Evolutionary conservation across 2,113 vertebrate genomes (phyloP), one percentile per base, ranked within the genome.

Genomic region (Amblyopsis rosae): DNA sequence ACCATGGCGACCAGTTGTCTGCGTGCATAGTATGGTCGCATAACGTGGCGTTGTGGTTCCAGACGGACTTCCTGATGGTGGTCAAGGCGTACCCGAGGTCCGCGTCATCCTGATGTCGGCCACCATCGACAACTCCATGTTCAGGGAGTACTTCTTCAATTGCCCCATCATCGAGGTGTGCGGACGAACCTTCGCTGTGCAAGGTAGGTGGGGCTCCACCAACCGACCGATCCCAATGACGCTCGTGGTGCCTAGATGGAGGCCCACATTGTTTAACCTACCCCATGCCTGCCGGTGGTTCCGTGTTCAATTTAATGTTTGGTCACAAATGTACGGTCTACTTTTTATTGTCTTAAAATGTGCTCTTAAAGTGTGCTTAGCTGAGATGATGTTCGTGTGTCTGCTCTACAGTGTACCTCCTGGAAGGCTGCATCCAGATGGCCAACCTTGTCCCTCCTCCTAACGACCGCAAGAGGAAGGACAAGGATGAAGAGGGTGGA

Each of bases 391-490:
- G 35, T 33, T 8, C 9, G 12, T 53, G 7, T 16, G 83, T n/a
- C 3, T 16, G 75, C 79, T 12, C 32, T 35, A 0, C 89, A 99
- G 98, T 97, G 77, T 99, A 99, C 76, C 98, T 96, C 84, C 87
- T 99, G 80, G 98, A 99, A 76, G 98, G 99, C 45, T 96, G 95
- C 61, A 95, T 99, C 90, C 97, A 99, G 81, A 99, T 99, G 96
- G 97, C 98, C 9, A 87, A 92, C 63, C 99, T 99, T 12, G 7
- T 96, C 64, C 96, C 96, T 59, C 95, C 96, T 1, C 95, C 96
- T 1, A 92, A 91, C 67, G 97, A 99, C 65, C 95, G 94, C 69
- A 98, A 96, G 88, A 98, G 92, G 82, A 98, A 96, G 58, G 98
- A 98, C 6, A 98, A 95, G 62, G 98, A 99, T 41, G 97, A 98